Base-by-base conservation (phyloP, 2,113 vertebrate genomes). In the Otis tarda region DNA sequence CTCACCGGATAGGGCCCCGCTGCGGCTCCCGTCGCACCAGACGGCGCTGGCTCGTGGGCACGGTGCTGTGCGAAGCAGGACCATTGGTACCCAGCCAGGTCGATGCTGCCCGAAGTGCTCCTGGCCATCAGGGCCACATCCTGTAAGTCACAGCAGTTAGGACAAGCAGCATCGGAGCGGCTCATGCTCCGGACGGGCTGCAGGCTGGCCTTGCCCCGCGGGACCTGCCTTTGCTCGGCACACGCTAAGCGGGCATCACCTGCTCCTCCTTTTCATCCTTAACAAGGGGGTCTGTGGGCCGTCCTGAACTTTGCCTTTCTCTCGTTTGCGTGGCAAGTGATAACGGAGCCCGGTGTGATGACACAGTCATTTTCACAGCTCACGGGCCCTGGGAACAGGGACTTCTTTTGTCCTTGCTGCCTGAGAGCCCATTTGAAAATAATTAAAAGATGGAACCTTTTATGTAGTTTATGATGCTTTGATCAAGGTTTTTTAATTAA, bases 401-500 rank as follows among this genome's bases (percentile, higher is more conserved):
- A 53, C 18, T 50, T 61, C 20, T 80, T 68, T 41, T 87, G 91
- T 70, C 93, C 80, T 45, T 41, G 47, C 55, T 94, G 81, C 89
- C 89, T 78, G 63, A 47, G 64, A 97, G 60, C 81, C 75, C 67
- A 80, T 96, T 92, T 17, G 3, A 95, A 94, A 96, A 97, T 97
- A 98, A 97, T 97, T 97, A 96, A 95, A 94, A 97, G 84, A 96
- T 65, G 90, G 96, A 96, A 87, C 52, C 55, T 95, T 97, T 97
- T 73, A 95, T 95, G 92, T 68, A 49, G 35, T 93, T 95, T 96
- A 93, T 87, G 93, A 84, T 9, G 33, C 95, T 98, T 96, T 96
- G 95, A 98, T 97, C 97, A 93, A 94, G 95, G 93, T 93, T 97
- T 97, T 96, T 98, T 97, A 98, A 98, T 98, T 97, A 98, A 97